Conservation (phyloP, 2,113 vertebrate species). For the Irena cyanogastra region DNA sequence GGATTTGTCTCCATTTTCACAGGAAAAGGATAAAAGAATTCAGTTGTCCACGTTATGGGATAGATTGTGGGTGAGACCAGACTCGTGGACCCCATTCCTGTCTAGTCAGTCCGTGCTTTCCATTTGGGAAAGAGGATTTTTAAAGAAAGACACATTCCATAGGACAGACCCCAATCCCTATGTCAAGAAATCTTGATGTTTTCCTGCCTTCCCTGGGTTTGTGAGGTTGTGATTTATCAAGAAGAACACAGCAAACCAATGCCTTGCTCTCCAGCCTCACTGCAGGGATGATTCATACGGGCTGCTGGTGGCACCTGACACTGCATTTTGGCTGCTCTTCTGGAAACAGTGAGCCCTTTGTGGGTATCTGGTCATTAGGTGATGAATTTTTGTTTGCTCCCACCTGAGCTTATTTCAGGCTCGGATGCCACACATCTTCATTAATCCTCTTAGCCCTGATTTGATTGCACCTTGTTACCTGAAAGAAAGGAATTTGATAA, state of each 20-base stretch:
- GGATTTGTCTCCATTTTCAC: background rate
- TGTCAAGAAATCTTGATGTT: background rate
- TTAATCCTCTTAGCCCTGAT: constrained; percentile 36
- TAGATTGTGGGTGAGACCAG: background rate
- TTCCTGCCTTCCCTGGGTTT: background rate
- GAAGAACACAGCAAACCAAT: background rate
- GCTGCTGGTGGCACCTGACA: background rate
- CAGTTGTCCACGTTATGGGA: too few relatives aligned
- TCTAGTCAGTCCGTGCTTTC: background rate
- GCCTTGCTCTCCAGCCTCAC: background rate
- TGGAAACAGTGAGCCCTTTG: background rate
- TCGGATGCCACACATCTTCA: constrained; percentile 17
- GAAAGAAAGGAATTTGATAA: constrained; percentile 49
- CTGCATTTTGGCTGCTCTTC: background rate
- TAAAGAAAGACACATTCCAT: background rate
- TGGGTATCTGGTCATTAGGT: constrained; percentile 7
- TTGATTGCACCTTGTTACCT: constrained; percentile 31
- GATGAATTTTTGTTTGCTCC: constrained; percentile 13
- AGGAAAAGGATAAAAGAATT: background rate
- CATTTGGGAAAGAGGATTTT: background rate
- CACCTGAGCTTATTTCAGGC: background rate
- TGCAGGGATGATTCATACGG: background rate
- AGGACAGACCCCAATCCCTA: background rate
- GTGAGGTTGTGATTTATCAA: background rate
- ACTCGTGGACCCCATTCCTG: background rate